These are phyloP conservation scores for Perizoma flavofasciatum DNA, from an alignment of 2,888 invertebrate genomes.

Conservation along the genomic window DNA sequence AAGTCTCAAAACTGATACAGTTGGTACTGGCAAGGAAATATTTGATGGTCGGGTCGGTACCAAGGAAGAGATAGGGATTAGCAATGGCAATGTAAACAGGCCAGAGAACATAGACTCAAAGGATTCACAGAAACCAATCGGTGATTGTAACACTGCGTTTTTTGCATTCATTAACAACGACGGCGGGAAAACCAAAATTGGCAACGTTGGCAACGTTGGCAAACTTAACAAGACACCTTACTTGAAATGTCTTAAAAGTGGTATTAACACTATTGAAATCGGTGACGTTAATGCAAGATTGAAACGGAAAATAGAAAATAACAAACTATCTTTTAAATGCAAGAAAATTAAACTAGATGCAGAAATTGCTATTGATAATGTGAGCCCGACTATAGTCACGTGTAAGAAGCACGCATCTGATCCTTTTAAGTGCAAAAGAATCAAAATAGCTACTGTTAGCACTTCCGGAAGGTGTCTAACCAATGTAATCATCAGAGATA, in stretches of 20 bases:
- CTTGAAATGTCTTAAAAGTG: slow-evolving; percentile 8
- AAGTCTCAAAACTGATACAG: neutral
- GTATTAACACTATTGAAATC: neutral
- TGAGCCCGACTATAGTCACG: slow-evolving; percentile 2
- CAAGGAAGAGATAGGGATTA: slow-evolving; percentile 2
- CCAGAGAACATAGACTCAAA: slow-evolving; percentile 4
- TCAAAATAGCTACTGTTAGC: slow-evolving; percentile 11
- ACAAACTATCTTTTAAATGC: neutral
- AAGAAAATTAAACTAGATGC: slow-evolving; percentile 11
- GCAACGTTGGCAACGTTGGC: slow-evolving; percentile 16
- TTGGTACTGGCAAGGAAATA: neutral
- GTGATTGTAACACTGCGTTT: neutral
- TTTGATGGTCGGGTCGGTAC: neutral
- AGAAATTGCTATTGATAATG: neutral
- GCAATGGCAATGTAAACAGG: slow-evolving; percentile 4
- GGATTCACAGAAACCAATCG: slow-evolving; percentile 4
- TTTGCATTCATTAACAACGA: slow-evolving; percentile 3
- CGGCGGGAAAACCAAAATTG: slow-evolving; percentile 22
- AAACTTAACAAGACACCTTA: neutral
- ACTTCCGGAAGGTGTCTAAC: slow-evolving; percentile 8
- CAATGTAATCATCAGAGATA: slow-evolving; percentile 10
- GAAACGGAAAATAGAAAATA: slow-evolving; percentile 1
- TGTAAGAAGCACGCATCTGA: slow-evolving; percentile 25
- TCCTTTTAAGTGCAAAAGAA: slow-evolving; percentile 23
- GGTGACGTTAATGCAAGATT: neutral